These are phyloP conservation scores for Apoderus coryli DNA, from an alignment of 2,888 invertebrate species.

Conservation along the genomic window DNA sequence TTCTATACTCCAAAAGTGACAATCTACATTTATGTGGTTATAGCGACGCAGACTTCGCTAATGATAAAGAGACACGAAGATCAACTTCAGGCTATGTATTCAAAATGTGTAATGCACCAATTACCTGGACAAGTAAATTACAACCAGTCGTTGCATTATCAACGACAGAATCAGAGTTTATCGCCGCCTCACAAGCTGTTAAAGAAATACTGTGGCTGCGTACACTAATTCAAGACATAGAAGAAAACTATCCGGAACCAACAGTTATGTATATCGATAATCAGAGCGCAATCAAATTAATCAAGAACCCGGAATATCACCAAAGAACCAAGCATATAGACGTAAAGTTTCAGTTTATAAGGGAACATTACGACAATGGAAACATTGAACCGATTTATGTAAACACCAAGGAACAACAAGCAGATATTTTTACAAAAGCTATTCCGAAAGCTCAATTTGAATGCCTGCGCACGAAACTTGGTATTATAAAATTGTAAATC, in stretches of 20 bases:
- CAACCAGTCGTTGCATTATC: conserved; percentile 10
- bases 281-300: conserved; percentile 8
- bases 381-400: no score
- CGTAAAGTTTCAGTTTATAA: no score
- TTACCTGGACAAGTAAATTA: conserved; percentile 6
- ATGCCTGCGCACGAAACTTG: no score
- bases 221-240: conserved; percentile 4
- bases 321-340: conserved; percentile 9
- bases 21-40: conserved; percentile 5
- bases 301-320: conserved; percentile 6
- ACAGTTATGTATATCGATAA: conserved; percentile 7
- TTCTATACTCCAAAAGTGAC: conserved; percentile 2
- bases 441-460: no score
- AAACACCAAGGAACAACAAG: no score
- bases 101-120: conserved; percentile 3
- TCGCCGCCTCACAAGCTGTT: conserved; percentile 5
- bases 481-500: no score
- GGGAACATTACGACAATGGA: no score
- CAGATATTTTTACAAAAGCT: no score
- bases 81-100: conserved; percentile 11
- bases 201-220: conserved; percentile 10
- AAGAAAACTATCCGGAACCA: background rate
- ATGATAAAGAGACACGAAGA: conserved; percentile 6
- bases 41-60: conserved; percentile 12
- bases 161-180: conserved; percentile 12